These are phyloP conservation scores for Galendromus occidentalis DNA, from an alignment of 1,140 invertebrate genomes.

Conservation along the genomic window DNA sequence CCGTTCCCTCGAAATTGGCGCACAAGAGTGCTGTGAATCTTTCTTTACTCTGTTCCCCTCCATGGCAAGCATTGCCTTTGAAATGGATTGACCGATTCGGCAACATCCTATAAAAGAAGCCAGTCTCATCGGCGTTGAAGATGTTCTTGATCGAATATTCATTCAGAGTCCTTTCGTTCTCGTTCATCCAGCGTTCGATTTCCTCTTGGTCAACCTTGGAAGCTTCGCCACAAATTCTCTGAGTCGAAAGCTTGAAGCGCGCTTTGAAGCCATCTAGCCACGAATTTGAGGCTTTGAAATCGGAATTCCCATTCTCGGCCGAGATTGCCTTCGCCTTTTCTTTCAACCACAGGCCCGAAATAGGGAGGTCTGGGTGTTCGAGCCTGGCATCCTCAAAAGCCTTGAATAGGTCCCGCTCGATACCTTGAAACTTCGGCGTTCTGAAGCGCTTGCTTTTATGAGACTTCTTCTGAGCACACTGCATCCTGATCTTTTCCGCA, in stretches of 20 bases:
- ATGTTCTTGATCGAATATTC: constrained; percentile 27
- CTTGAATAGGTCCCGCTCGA: no score
- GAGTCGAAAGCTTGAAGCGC: constrained; percentile 16
- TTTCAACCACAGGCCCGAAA: constrained; percentile 20
- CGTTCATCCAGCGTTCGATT: neutral
- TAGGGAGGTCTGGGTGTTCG: neutral
- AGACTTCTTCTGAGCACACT: no score
- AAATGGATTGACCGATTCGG: constrained; percentile 27
- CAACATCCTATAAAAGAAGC: constrained; percentile 30
- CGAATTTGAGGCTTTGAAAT: constrained; percentile 25
- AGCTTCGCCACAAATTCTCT: constrained; percentile 17
- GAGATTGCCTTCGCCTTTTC: constrained; percentile 21
- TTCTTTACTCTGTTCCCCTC: constrained; percentile 30
- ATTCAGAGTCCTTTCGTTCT: constrained; percentile 16
- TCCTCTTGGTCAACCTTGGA: constrained; percentile 15
- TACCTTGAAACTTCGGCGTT: no score
- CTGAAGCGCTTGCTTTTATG: no score
- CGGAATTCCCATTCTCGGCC: constrained; percentile 18
- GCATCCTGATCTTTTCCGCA: no score
- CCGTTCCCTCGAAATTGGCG: constrained; percentile 27
- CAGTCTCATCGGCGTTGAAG: constrained; percentile 32
- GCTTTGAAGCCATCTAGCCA: constrained; percentile 23
- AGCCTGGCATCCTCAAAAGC: no score
- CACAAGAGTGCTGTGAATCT: constrained; percentile 29
- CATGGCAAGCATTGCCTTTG: constrained; percentile 26